Conservation (phyloP, 2,888 invertebrate species). For the Erpobdella octoculata region DNA sequence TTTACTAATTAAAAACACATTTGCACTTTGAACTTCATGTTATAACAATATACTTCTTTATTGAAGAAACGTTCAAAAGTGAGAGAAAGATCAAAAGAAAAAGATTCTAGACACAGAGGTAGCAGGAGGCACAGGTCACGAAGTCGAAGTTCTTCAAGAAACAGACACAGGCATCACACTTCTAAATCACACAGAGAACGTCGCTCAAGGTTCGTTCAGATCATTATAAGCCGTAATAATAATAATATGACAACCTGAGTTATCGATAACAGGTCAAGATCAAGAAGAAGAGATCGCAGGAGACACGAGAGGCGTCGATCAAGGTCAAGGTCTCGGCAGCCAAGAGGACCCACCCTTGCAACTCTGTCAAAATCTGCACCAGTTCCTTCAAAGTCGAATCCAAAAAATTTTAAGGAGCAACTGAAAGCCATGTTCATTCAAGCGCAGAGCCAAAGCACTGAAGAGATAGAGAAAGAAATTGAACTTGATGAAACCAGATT, state of each 20-base stretch:
- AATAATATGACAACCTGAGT: background rate
- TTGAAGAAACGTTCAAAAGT: background rate
- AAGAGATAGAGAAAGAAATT: slow-evolving; percentile 32
- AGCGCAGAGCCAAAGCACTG: slow-evolving; percentile 36
- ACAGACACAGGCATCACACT: slow-evolving; percentile 9
- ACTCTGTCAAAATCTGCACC: background rate
- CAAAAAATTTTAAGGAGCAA: slow-evolving; percentile 43
- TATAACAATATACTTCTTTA: no score
- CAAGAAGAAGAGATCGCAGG: background rate
- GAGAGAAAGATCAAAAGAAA: slow-evolving; percentile 14
- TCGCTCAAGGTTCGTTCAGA: background rate
- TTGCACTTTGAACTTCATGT: no score
- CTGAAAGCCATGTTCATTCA: slow-evolving; percentile 45
- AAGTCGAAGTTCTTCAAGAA: slow-evolving; percentile 3
- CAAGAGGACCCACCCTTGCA: background rate
- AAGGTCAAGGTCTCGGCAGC: background rate
- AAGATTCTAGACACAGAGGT: background rate
- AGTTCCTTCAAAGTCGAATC: background rate
- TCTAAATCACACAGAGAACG: background rate
- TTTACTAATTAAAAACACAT: no score
- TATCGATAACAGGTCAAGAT: background rate
- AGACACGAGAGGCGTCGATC: slow-evolving; percentile 3
- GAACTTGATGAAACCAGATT: slow-evolving; percentile 14
- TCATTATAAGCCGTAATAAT: background rate
- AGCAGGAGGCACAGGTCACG: slow-evolving; percentile 5